These are phyloP conservation scores for Propsilocerus akamusi DNA, from an alignment of 1,140 invertebrate species.

Conservation along the genomic window DNA sequence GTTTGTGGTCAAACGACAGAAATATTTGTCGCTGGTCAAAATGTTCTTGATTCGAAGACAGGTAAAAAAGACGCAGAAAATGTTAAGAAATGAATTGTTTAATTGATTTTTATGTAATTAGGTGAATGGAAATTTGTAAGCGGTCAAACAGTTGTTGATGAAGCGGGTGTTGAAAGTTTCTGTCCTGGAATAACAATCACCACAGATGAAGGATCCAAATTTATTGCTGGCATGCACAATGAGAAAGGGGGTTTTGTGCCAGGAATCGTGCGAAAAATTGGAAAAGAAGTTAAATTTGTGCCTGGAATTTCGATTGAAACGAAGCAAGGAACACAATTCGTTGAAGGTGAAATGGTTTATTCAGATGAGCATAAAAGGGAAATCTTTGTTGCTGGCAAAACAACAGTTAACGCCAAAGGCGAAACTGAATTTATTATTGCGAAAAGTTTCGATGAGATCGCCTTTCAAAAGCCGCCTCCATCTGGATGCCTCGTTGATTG, in stretches of 20 bases:
- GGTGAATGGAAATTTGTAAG: slow-evolving; percentile 34
- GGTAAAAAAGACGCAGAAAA: slow-evolving; percentile 19
- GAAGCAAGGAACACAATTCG: slow-evolving; percentile 39
- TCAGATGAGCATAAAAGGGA: slow-evolving; percentile 29
- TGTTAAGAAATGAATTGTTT: too few relatives aligned
- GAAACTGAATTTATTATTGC: slow-evolving; percentile 38
- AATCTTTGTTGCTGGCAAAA: slow-evolving; percentile 39
- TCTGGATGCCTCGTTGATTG: slow-evolving; percentile 36
- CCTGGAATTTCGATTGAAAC: slow-evolving; percentile 45
- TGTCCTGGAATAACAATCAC: slow-evolving; percentile 38
- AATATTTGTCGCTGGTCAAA: slow-evolving; percentile 44
- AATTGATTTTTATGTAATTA: too few relatives aligned
- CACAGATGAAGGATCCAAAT: slow-evolving; percentile 33
- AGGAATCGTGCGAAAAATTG: slow-evolving; percentile 28
- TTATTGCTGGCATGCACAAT: slow-evolving; percentile 43
- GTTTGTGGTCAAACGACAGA: slow-evolving; percentile 37
- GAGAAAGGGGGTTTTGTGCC: slow-evolving; percentile 38
- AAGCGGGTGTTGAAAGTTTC: slow-evolving; percentile 41
- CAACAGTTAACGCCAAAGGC: slow-evolving; percentile 25
- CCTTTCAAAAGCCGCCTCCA: slow-evolving; percentile 29
- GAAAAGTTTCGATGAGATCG: slow-evolving; percentile 33
- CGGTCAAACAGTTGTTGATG: slow-evolving; percentile 42
- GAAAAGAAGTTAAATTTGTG: slow-evolving; percentile 29
- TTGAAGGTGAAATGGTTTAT: slow-evolving; percentile 43
- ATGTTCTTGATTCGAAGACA: slow-evolving; percentile 20